A percentile compares a stretch with the other conserved stretches of the same genome.
phyloP scores from a whole-genome alignment of 2,113 vertebrate species.

The Melanerpes aurifrons region DNA sequence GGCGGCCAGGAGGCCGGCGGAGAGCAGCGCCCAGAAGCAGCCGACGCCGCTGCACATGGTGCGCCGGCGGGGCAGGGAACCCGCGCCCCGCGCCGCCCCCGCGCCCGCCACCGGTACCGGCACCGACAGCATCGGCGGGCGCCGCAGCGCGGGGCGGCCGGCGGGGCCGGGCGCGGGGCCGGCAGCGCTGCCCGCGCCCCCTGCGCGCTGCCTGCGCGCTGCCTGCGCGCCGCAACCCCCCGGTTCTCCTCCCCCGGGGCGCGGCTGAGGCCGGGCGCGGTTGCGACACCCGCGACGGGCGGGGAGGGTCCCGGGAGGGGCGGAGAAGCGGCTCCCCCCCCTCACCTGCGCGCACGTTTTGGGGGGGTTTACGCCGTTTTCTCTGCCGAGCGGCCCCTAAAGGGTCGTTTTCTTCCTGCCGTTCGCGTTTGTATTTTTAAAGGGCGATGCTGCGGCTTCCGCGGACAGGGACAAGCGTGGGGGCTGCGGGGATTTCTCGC shows the following conservation, averaged over 20 bases:
- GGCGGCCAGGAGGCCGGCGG: conserved; percentile 84
- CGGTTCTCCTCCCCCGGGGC: neutral
- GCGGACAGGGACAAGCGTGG: neutral
- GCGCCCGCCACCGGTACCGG: conserved; percentile 80
- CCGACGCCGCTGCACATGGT: conserved; percentile 90
- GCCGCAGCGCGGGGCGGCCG: neutral
- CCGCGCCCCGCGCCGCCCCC: conserved; percentile 69
- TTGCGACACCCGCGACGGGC: neutral
- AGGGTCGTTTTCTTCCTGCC: neutral
- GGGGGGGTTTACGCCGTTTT: neutral
- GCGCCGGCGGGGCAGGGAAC: conserved; percentile 75
- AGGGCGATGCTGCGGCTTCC: neutral
- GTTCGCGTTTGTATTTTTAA: neutral
- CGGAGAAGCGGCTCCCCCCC: neutral
- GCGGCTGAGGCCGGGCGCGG: neutral
- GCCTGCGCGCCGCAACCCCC: neutral
- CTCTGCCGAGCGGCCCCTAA: neutral
- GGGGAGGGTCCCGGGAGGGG: neutral
- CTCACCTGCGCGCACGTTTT: neutral
- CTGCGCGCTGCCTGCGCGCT: neutral
- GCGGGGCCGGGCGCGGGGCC: neutral
- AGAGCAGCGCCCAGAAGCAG: conserved; percentile 89
- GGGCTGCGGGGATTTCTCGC: neutral
- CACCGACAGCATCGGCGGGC: conserved; percentile 81
- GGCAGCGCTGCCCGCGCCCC: neutral